These are phyloP conservation scores for Drosophila pandora DNA, from an alignment of 1,140 invertebrate species.

Conservation along the genomic window DNA sequence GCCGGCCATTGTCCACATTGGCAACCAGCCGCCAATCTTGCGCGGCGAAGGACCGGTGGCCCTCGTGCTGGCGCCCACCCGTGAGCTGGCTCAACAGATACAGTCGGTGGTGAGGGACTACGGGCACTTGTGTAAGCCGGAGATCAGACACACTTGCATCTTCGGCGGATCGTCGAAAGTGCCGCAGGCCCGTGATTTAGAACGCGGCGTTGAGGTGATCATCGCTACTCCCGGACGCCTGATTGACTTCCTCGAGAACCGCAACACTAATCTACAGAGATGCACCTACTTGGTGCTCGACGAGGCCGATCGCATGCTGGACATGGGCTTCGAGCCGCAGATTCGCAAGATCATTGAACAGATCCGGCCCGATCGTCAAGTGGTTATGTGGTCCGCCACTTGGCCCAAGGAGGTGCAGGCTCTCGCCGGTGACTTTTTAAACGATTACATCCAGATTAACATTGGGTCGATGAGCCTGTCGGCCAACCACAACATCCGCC, in stretches of 20 bases:
- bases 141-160: slow-evolving; percentile 96
- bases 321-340: slow-evolving; percentile 99
- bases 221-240: slow-evolving; percentile 98
- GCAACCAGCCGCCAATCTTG: slow-evolving; percentile 88
- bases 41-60: slow-evolving; percentile 96
- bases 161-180: slow-evolving; percentile 99
- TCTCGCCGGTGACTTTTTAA: slow-evolving; percentile 97
- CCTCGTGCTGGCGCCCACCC: slow-evolving; percentile 96
- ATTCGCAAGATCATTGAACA: slow-evolving; percentile 99
- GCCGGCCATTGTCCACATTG: slow-evolving; percentile 90
- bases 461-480: slow-evolving; percentile 96
- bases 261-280: slow-evolving; percentile 94
- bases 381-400: slow-evolving; percentile 99
- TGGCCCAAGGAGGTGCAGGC: slow-evolving; percentile 99
- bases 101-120: slow-evolving; percentile 97
- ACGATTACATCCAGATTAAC: slow-evolving; percentile 95
- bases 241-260: slow-evolving; percentile 98
- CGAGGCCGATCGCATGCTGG: slow-evolving; percentile 95
- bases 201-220: slow-evolving; percentile 95
- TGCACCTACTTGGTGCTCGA: slow-evolving; percentile 98
- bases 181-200: slow-evolving; percentile 95
- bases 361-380: slow-evolving; percentile 96
- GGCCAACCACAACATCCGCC: slow-evolving; percentile 99
- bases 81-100: slow-evolving; percentile 98
- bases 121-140: slow-evolving; percentile 89